Evolutionary conservation across 2,113 vertebrate genomes (phyloP).

Genomic region (Clarias macrocephalus): DNA sequence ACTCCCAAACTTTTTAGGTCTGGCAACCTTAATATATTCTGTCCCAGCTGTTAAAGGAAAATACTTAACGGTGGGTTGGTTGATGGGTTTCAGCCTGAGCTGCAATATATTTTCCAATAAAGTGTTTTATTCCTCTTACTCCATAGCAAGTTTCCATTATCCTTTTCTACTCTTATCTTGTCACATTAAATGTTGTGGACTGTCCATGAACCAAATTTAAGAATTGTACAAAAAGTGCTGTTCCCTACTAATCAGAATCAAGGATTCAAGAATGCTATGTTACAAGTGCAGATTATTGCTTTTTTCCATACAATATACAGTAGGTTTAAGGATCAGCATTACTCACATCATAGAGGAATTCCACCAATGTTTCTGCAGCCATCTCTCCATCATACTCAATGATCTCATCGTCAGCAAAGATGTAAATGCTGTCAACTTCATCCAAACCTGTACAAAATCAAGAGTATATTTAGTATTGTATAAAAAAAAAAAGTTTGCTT

Average conservation of each 20-base stretch:
- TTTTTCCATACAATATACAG: not conserved
- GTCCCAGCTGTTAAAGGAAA: not conserved
- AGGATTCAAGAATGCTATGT: not conserved
- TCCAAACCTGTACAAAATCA: constrained; percentile 71
- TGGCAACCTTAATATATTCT: too few species aligned
- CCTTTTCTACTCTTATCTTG: too few species aligned
- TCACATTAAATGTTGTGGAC: not conserved
- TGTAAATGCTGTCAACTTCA: constrained; percentile 87
- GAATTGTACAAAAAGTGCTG: not conserved
- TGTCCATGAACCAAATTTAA: not conserved
- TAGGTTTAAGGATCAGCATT: not conserved
- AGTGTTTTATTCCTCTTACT: not conserved
- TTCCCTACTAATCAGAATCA: not conserved
- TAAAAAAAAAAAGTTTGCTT: too few species aligned
- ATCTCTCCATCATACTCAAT: constrained; percentile 91
- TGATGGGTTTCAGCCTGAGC: too few species aligned
- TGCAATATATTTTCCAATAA: not conserved
- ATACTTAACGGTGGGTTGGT: not conserved
- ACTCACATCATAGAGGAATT: constrained; percentile 89
- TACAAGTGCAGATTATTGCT: not conserved
- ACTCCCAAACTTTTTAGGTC: too few species aligned
- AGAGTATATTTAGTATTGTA: not conserved
- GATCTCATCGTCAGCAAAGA: constrained; percentile 86
- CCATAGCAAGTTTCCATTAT: not conserved
- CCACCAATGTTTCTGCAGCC: constrained; percentile 84